A percentile compares a stretch with the other conserved stretches of the same genome.
Conservation (phyloP, 1,140 invertebrate species). For the Calycopis cecrops region DNA sequence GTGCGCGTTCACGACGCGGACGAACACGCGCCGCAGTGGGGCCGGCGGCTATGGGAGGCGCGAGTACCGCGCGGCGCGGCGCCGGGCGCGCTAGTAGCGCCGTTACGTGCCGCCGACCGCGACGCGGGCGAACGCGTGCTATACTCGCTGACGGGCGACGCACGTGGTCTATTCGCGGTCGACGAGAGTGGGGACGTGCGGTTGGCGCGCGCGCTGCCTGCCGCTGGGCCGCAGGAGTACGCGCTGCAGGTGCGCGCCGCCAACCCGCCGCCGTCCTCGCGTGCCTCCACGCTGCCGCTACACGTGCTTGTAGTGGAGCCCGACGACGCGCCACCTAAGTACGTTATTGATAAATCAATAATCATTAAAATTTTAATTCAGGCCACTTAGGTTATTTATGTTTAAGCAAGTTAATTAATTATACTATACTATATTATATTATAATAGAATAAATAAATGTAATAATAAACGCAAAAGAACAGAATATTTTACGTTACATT, state of each 20-base stretch:
- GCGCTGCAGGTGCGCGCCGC: slow-evolving; percentile 88
- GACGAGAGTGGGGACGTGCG: slow-evolving; percentile 86
- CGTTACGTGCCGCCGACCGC: slow-evolving; percentile 40
- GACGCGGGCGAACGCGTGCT: slow-evolving; percentile 33
- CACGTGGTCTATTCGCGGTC: slow-evolving; percentile 88
- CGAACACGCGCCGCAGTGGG: slow-evolving; percentile 85
- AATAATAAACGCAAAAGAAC: too few relatives aligned
- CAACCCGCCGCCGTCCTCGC: slow-evolving; percentile 85
- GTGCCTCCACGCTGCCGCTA: slow-evolving; percentile 86
- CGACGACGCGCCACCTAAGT: slow-evolving; percentile 89
- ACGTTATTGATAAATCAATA: slow-evolving; percentile 48
- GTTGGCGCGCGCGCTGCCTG: slow-evolving; percentile 84
- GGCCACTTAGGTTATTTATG: too few relatives aligned
- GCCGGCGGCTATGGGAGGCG: slow-evolving; percentile 44
- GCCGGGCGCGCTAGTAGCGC: slow-evolving; percentile 39
- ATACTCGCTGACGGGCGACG: slow-evolving; percentile 78
- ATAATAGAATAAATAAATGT: too few relatives aligned
- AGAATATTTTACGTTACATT: too few relatives aligned
- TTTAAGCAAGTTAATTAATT: too few relatives aligned
- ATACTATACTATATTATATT: too few relatives aligned
- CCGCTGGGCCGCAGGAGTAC: slow-evolving; percentile 83
- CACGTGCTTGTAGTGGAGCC: slow-evolving; percentile 92
- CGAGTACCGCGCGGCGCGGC: slow-evolving; percentile 39
- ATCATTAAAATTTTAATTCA: slow-evolving; percentile 26
- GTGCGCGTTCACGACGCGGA: slow-evolving; percentile 92